Evolutionary conservation across 2,113 vertebrate species (phyloP).

Genomic region (Myxocyprinus asiaticus): DNA sequence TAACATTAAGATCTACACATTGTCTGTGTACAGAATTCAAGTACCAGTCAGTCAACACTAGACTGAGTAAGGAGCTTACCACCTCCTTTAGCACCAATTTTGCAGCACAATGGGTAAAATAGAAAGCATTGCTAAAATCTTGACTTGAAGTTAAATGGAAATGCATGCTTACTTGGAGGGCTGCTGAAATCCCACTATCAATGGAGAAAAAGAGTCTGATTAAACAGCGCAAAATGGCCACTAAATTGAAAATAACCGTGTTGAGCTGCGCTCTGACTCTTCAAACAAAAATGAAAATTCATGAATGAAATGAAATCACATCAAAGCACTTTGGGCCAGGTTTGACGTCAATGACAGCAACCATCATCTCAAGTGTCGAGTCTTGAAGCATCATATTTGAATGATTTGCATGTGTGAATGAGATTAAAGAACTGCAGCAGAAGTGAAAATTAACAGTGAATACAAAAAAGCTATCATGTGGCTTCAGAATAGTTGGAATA

Average conservation of each 20-base stretch:
- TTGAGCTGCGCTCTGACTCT: neutral
- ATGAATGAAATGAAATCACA: neutral
- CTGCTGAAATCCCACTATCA: constrained; percentile 14
- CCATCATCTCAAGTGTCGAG: no score
- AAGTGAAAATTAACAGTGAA: no score
- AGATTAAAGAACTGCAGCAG: no score
- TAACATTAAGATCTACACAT: neutral
- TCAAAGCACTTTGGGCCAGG: no score
- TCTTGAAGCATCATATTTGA: no score
- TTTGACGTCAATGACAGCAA: no score
- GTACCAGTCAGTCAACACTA: constrained; percentile 65
- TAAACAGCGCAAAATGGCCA: neutral
- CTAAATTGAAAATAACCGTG: neutral
- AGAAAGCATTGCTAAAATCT: constrained; percentile 19
- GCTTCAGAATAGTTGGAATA: no score
- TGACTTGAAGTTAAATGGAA: neutral
- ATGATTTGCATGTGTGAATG: no score
- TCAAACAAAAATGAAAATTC: neutral
- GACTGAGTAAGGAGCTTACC: constrained; percentile 28
- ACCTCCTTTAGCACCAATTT: constrained; percentile 59
- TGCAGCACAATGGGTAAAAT: constrained; percentile 50
- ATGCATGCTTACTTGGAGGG: constrained; percentile 23
- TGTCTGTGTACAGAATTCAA: constrained; percentile 56
- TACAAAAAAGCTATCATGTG: no score
- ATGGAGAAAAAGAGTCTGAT: neutral